Conservation (phyloP, 1,140 invertebrate genomes). For the Alviniconcha marisindica region DNA sequence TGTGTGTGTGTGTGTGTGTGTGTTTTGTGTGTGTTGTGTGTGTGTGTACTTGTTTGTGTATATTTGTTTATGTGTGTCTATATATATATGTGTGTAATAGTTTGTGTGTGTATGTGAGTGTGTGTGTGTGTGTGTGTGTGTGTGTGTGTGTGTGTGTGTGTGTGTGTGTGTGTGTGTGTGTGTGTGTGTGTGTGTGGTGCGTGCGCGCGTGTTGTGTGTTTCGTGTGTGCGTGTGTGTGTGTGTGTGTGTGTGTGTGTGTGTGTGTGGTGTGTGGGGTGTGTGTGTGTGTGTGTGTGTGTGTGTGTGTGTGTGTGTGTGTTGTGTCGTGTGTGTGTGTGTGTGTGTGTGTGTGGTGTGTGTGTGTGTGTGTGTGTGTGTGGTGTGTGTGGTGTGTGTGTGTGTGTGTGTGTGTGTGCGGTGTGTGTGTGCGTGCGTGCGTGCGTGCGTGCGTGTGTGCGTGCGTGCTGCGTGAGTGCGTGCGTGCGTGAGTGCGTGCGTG, state of each 20-base stretch:
- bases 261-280: no score
- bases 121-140: conserved; percentile 2
- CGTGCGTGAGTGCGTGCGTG: not conserved
- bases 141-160: conserved; percentile 7
- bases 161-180: conserved; percentile 16
- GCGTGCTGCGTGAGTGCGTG: no score
- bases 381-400: no score
- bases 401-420: no score
- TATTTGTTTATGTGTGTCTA: conserved; percentile 17
- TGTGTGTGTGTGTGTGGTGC: no score
- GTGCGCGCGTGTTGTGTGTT: no score
- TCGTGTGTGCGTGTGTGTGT: not conserved
- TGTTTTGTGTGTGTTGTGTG: not conserved
- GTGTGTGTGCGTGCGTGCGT: conserved; percentile 2
- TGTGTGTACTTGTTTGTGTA: conserved; percentile 19
- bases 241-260: conserved; percentile 13
- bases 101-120: conserved; percentile 13
- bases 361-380: no score
- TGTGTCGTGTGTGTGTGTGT: no score
- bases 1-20: not conserved
- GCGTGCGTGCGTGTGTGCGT: not conserved
- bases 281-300: no score
- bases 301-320: no score
- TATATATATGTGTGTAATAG: conserved; percentile 1
- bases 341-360: no score